These are phyloP conservation scores for Telmatochromis sp. DNA, from an alignment of 2,113 vertebrate genomes.

Conservation along the genomic window DNA sequence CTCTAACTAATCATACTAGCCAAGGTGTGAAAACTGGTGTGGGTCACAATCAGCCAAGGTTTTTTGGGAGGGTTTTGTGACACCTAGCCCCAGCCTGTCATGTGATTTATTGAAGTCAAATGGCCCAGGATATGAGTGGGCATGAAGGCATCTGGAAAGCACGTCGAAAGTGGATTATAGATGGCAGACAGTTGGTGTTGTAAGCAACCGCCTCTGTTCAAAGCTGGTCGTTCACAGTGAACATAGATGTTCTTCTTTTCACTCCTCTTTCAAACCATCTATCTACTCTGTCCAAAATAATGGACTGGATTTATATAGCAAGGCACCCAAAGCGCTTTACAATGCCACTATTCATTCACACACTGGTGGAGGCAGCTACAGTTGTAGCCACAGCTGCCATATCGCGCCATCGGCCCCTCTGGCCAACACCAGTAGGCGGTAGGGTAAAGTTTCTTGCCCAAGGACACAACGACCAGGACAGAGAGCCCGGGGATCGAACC, in stretches of 20 bases:
- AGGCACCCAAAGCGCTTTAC: no score
- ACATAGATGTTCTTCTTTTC: not conserved
- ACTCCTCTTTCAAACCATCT: not conserved
- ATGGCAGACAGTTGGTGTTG: not conserved
- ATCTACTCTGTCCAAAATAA: not conserved
- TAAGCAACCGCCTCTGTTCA: not conserved
- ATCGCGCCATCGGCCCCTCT: no score
- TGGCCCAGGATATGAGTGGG: not conserved
- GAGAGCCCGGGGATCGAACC: no score
- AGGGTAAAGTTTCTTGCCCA: no score
- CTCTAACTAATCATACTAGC: not conserved
- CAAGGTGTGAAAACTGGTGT: not conserved
- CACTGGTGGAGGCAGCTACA: no score
- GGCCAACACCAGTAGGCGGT: no score
- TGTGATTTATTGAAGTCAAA: not conserved
- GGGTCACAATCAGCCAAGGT: not conserved
- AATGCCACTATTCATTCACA: no score
- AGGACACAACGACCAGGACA: no score
- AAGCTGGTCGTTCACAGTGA: not conserved
- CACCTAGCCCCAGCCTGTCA: not conserved
- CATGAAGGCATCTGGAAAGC: not conserved
- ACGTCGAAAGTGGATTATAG: not conserved
- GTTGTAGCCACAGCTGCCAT: no score
- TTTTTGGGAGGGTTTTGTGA: rapidly evolving
- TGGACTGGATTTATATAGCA: no score